These are phyloP conservation scores for Drosophila trapezifrons DNA, from an alignment of 1,140 invertebrate species.

Conservation along the genomic window DNA sequence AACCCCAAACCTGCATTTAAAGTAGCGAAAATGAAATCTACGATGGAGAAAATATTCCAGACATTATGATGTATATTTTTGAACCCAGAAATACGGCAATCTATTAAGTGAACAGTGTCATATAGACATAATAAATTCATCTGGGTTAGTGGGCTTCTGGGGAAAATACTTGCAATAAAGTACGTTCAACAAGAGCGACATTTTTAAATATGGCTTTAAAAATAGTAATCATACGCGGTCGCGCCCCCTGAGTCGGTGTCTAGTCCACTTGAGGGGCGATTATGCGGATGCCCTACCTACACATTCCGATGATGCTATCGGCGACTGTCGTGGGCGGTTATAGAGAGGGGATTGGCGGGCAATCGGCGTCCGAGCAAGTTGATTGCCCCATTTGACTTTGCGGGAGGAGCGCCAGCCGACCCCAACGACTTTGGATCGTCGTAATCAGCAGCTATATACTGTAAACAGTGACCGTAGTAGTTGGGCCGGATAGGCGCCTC, in stretches of 20 bases:
- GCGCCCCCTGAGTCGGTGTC: conserved; percentile 1
- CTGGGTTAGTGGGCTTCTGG: too few relatives aligned
- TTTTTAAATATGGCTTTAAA: not conserved
- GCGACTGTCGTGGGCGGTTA: conserved; percentile 3
- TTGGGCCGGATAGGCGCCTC: conserved; percentile 14
- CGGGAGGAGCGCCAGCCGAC: conserved; percentile 38
- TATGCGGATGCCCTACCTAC: conserved; percentile 2
- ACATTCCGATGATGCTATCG: not conserved
- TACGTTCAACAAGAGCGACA: too few relatives aligned
- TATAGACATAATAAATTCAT: too few relatives aligned
- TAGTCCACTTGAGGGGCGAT: conserved; percentile 15
- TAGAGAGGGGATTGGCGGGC: not conserved
- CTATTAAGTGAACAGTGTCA: too few relatives aligned
- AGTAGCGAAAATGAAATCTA: too few relatives aligned
- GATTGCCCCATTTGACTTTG: conserved; percentile 67
- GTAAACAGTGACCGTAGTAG: conserved; percentile 19
- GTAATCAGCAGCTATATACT: conserved; percentile 20
- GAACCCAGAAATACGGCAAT: too few relatives aligned
- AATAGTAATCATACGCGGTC: not conserved
- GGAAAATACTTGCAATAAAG: too few relatives aligned
- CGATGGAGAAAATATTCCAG: too few relatives aligned
- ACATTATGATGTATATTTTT: too few relatives aligned
- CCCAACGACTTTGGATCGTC: conserved; percentile 57
- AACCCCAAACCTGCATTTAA: too few relatives aligned
- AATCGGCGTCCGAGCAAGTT: conserved; percentile 20